Evolutionary conservation across 2,113 vertebrate genomes (phyloP).

Genomic region (Scomber scombrus): DNA sequence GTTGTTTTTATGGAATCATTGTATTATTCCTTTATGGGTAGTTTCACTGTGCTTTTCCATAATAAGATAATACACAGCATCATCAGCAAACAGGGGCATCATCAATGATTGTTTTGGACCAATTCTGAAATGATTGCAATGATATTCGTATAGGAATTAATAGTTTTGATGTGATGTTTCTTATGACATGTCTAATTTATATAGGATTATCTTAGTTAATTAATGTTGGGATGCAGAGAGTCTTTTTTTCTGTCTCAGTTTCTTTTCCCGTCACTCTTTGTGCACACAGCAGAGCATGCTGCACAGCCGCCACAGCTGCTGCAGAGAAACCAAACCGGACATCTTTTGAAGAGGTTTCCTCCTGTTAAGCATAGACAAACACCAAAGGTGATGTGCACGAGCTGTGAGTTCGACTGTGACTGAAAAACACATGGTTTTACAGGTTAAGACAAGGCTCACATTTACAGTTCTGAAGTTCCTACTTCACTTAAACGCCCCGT

Average conservation of each 20-base stretch:
- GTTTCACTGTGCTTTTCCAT: constrained; percentile 1
- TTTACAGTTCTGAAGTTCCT: not conserved
- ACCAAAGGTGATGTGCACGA: constrained; percentile 44
- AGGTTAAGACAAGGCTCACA: not conserved
- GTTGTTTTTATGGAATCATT: constrained; percentile 32
- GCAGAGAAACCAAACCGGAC: constrained; percentile 38
- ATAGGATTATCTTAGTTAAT: not conserved
- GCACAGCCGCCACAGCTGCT: constrained; percentile 10
- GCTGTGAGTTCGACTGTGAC: constrained; percentile 22
- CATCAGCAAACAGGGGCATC: not conserved
- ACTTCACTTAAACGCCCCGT: constrained; percentile 59
- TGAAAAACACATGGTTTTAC: constrained; percentile 62
- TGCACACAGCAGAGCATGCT: constrained; percentile 37
- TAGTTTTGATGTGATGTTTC: not conserved
- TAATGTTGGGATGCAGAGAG: not conserved
- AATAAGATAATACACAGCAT: not conserved
- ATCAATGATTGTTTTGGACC: not conserved
- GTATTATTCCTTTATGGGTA: constrained; percentile 3
- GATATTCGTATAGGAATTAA: not conserved
- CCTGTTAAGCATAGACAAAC: constrained; percentile 1
- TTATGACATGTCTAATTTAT: not conserved
- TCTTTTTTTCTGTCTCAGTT: not conserved
- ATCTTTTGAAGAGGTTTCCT: constrained; percentile 59
- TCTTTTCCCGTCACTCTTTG: constrained; percentile 8
- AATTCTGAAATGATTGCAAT: not conserved